Conservation (phyloP, 2,113 vertebrate species). For the Charina bottae region DNA sequence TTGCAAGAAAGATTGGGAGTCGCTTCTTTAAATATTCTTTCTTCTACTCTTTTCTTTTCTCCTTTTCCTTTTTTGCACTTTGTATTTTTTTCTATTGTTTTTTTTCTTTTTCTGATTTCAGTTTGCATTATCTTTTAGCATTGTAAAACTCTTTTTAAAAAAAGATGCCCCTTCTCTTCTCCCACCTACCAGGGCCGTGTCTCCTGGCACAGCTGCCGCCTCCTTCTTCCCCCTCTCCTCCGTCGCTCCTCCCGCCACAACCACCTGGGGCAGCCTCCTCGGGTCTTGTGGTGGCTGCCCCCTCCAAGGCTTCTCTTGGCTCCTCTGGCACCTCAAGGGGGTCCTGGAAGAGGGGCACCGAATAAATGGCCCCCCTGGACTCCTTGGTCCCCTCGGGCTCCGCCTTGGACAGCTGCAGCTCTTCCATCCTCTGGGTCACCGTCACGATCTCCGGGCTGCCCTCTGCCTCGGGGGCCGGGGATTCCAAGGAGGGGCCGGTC, state of each 20-base stretch:
- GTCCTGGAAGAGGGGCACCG: slow-evolving; percentile 74
- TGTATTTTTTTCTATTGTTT: no score
- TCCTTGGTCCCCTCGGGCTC: slow-evolving; percentile 69
- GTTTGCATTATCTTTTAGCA: background rate
- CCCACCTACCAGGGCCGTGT: slow-evolving; percentile 4
- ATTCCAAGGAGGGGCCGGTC: slow-evolving; percentile 69
- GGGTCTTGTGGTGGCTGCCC: slow-evolving; percentile 6
- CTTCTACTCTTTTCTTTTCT: background rate
- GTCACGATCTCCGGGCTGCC: slow-evolving; percentile 78
- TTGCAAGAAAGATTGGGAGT: background rate
- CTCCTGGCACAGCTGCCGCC: background rate
- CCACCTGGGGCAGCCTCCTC: slow-evolving; percentile 28
- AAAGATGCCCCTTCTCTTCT: background rate
- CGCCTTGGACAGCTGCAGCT: slow-evolving; percentile 70
- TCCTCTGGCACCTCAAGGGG: slow-evolving; percentile 46
- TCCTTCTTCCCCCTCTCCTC: slow-evolving; percentile 33
- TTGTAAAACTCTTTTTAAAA: background rate
- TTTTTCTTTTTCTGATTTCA: background rate
- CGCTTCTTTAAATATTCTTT: background rate
- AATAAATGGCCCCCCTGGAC: slow-evolving; percentile 81
- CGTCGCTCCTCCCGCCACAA: slow-evolving; percentile 41
- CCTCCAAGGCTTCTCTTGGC: slow-evolving; percentile 64
- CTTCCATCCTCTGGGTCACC: slow-evolving; percentile 78
- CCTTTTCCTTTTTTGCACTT: no score
- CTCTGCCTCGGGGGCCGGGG: slow-evolving; percentile 74